Evolutionary conservation across 2,888 invertebrate genomes (phyloP).

Genomic region (Drosophila pullipes): DNA sequence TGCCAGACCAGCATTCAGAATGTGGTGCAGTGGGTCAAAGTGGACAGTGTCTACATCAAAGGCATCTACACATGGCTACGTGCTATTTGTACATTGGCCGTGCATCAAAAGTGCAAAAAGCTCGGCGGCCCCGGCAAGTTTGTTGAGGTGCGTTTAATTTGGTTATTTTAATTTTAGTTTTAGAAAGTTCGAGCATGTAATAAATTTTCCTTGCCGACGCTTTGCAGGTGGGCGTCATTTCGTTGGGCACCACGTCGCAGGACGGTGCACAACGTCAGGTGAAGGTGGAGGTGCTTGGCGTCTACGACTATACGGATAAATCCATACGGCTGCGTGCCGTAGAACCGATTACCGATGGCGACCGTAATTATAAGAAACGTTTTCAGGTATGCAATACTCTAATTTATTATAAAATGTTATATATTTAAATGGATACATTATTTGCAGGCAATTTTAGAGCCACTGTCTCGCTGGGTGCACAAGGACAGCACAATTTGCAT

Average conservation of each 20-base stretch:
- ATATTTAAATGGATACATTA: neutral
- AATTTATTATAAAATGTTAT: neutral
- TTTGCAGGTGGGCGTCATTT: slow-evolving; percentile 91
- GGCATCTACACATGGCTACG: slow-evolving; percentile 90
- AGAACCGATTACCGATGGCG: slow-evolving; percentile 92
- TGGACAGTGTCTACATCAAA: slow-evolving; percentile 89
- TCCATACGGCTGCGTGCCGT: slow-evolving; percentile 92
- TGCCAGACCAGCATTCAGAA: slow-evolving; percentile 96
- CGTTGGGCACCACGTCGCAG: slow-evolving; percentile 93
- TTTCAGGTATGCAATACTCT: slow-evolving; percentile 86
- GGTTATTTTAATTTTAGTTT: neutral
- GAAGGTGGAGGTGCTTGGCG: slow-evolving; percentile 94
- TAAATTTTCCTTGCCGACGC: neutral
- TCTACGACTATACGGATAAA: slow-evolving; percentile 91
- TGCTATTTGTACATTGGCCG: slow-evolving; percentile 92
- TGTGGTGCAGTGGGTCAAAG: slow-evolving; percentile 95
- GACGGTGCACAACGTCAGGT: slow-evolving; percentile 91
- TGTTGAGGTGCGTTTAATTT: slow-evolving; percentile 86
- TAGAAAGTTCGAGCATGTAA: neutral
- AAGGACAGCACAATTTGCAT: slow-evolving; percentile 91
- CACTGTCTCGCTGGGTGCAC: slow-evolving; percentile 92
- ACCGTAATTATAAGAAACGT: slow-evolving; percentile 92
- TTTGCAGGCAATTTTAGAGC: slow-evolving; percentile 90
- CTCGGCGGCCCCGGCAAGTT: slow-evolving; percentile 90
- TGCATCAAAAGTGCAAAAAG: slow-evolving; percentile 91